These are phyloP conservation scores for Pegoplata infirma DNA, from an alignment of 2,888 invertebrate species.

Conservation along the genomic window DNA sequence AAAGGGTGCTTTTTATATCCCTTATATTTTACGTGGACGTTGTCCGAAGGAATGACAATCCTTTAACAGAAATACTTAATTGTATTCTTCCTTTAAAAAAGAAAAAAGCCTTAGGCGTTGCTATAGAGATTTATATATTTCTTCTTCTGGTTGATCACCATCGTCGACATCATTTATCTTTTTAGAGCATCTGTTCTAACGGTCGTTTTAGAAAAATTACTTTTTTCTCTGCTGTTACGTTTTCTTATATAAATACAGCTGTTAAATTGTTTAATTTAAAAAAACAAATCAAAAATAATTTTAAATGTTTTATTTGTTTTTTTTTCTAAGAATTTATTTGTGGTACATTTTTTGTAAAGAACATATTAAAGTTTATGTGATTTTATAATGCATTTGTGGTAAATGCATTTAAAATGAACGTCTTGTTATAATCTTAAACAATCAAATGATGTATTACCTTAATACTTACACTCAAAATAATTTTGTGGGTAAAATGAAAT, in stretches of 20 bases:
- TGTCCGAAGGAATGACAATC: conserved; percentile 63
- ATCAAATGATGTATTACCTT: conserved; percentile 13
- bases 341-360: too few relatives aligned
- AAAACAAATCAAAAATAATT: not conserved
- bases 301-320: not conserved
- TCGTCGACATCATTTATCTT: conserved; percentile 15
- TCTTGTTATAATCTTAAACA: conserved; percentile 23
- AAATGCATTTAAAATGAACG: conserved; percentile 2
- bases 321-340: conserved; percentile 2
- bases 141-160: too few relatives aligned
- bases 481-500: too few relatives aligned
- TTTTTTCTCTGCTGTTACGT: conserved; percentile 4
- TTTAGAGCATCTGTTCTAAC: conserved; percentile 54
- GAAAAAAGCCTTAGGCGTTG: conserved; percentile 50
- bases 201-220: conserved; percentile 42
- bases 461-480: not conserved
- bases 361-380: not conserved
- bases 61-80: conserved; percentile 17
- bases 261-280: conserved; percentile 17
- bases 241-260: conserved; percentile 48
- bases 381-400: conserved; percentile 23
- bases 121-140: conserved; percentile 1
- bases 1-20: conserved; percentile 56
- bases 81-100: not conserved
- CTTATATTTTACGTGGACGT: conserved; percentile 52